Conservation (phyloP, 2,797 vertebrate species). For the Tolypeutes matacus region DNA sequence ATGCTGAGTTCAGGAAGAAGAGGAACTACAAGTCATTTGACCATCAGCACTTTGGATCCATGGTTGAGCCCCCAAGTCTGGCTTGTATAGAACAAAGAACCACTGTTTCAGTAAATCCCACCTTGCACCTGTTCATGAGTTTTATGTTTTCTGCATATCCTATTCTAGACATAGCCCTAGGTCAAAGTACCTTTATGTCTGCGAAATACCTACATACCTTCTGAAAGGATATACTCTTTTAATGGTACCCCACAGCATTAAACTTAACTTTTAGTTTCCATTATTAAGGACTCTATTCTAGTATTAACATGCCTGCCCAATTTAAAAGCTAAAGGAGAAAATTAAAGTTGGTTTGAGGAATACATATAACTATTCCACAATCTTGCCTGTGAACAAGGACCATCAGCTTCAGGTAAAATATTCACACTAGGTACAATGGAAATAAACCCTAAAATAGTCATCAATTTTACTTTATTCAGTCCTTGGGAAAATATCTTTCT, state of each 20-base stretch:
- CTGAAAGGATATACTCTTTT: neutral
- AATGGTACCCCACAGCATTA: neutral
- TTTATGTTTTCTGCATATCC: neutral
- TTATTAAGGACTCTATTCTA: conserved; percentile 36
- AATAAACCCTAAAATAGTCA: neutral
- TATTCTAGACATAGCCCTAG: conserved; percentile 38
- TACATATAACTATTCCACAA: conserved; percentile 7
- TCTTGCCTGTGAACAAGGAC: conserved; percentile 22
- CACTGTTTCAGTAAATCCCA: conserved; percentile 22
- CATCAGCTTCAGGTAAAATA: conserved; percentile 13
- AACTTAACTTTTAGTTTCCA: conserved; percentile 33
- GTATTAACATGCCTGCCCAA: conserved; percentile 45
- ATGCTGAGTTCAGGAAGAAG: neutral
- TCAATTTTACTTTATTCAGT: neutral
- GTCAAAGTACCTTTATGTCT: neutral
- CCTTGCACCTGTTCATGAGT: neutral
- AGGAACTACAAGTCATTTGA: neutral
- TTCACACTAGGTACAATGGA: neutral
- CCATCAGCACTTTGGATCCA: neutral
- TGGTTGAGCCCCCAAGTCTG: neutral
- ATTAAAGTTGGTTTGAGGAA: conserved; percentile 55
- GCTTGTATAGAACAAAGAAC: conserved; percentile 50
- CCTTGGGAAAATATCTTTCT: conserved; percentile 26
- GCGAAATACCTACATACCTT: neutral
- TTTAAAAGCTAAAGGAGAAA: conserved; percentile 55